Base-by-base conservation (phyloP, 2,113 vertebrate genomes). In the Urocitellus parryii region DNA sequence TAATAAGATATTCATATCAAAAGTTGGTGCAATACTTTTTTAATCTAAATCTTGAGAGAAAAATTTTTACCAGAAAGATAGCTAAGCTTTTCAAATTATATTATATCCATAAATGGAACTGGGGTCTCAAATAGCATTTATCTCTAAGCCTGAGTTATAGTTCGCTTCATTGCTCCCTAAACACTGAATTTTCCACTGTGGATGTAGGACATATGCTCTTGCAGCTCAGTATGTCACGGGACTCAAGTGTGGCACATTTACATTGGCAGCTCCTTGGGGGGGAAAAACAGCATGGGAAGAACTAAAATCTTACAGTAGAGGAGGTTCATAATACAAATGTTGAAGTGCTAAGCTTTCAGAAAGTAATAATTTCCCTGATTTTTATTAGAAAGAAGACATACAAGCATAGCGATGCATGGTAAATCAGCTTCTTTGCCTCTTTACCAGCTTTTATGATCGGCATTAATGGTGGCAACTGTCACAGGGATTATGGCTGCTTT, bases 301-400 rank as follows among this genome's bases (percentile, higher is more conserved):
- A 85, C 86, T 96, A 96, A 97, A 97, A 97, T 97, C 96, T 97
- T 96, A 91, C 25, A 96, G 97, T 85, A 95, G 95, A 45, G 42
- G 80, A 98, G 87, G 97, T 97, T 97, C 24, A 77, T 84, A 98
- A 97, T 98, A 98, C 96, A 98, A 98, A 98, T 96, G 92, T 65
- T 89, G 97, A 97, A 85, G 90, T 10, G 27, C 87, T 95, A 94
- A 97, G 87, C 97, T 97, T 96, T 94, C 95, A 1, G 65, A 95
- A 97, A 97, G 97, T 88, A 98, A 96, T 98, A 95, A 97, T 98
- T 98, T 96, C 85, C 72, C 84, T 96, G 96, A 96, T 97, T 98
- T 98, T 98, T 98, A 98, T 98, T 98, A 98, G 97, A 91, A 96
- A 95, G 92, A 94, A 97, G 97, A 97, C 98, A 84, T 96, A 97